Base-by-base conservation (phyloP, 2,888 invertebrate species). In the Diaprepes abbreviatus region DNA sequence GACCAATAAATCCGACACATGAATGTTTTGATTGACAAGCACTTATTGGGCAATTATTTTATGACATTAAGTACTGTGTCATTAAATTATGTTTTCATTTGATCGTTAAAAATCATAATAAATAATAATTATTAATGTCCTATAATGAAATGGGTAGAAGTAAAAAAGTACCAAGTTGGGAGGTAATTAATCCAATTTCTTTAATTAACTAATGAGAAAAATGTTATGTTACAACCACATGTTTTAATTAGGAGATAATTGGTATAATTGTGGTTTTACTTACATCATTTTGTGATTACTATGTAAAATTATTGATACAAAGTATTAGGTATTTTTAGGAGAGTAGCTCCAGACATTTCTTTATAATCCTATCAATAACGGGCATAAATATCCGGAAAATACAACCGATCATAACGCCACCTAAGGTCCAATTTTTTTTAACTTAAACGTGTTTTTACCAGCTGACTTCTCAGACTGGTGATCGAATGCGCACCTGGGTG, bases 31-130 rank as follows among this genome's bases (percentile, higher is more conserved):
- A 48, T 48, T 48, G 48, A 48, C 48, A 28, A 19, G 48, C 48
- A 28, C 48, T 48, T 48, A 48, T 48, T 48, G 24, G 48, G 48
- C 28, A 48, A 48, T 48, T 48, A 48, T 48, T 48, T 48, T 48
- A 48, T 48, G 48, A 48, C 48, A 28, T 48, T 48, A 28, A 48
- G 48, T 48, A n/a, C 48, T 10, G 12, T 5, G 5, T 14, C 3
- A 14, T 1, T 48, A 48, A 48, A 48, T 48, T 48, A 48, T 21
- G 12, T 12, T 1, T 28, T 14, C 48, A 1, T 10, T 6, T 19
- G 7, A 7, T 28, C 48, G 24, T 5, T 48, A 28, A 24, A 24
- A 4, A 48, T 48, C 24, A 48, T 43, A 12, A 28, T 48, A 28
- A 28, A 48, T 48, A 28, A 24, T 48, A 28, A 48, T 28, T 48